These are phyloP conservation scores for Eudasyphora cyanicolor DNA, from an alignment of 2,888 invertebrate species.

Conservation along the genomic window DNA sequence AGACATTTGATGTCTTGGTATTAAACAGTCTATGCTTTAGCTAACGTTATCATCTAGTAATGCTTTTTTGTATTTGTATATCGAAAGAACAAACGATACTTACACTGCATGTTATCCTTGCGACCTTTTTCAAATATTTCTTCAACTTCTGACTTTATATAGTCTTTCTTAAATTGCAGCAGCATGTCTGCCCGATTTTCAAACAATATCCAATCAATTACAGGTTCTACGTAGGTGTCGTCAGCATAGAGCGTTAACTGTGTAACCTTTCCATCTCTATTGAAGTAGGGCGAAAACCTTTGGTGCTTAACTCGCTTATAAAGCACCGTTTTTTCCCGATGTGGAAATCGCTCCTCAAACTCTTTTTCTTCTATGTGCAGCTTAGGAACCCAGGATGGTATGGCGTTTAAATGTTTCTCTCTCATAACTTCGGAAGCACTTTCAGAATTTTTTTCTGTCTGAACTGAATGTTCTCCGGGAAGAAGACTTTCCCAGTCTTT, in stretches of 20 bases:
- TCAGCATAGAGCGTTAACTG: slow-evolving; percentile 74
- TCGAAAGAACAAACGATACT: slow-evolving; percentile 67
- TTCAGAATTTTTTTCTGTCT: slow-evolving; percentile 81
- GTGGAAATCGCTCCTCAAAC: slow-evolving; percentile 87
- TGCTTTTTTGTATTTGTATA: not conserved
- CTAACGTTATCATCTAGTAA: no score
- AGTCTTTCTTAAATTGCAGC: slow-evolving; percentile 81
- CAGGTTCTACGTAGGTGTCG: slow-evolving; percentile 73
- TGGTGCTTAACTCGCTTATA: slow-evolving; percentile 89
- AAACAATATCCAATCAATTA: slow-evolving; percentile 83
- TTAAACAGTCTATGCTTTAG: no score
- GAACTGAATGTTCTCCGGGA: slow-evolving; percentile 83
- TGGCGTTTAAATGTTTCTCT: slow-evolving; percentile 89
- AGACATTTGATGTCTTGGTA: no score
- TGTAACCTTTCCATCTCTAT: slow-evolving; percentile 83
- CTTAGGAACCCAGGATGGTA: slow-evolving; percentile 87
- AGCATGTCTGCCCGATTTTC: slow-evolving; percentile 85
- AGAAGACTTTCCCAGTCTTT: slow-evolving; percentile 88
- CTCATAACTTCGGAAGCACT: slow-evolving; percentile 78
- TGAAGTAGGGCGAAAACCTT: slow-evolving; percentile 88
- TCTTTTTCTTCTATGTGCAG: slow-evolving; percentile 83
- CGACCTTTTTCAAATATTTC: slow-evolving; percentile 86
- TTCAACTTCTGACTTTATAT: slow-evolving; percentile 80
- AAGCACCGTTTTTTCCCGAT: slow-evolving; percentile 84
- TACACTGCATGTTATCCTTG: slow-evolving; percentile 86